Evolutionary conservation across 2,888 invertebrate species (phyloP), one percentile per base, ranked within the genome.

Genomic region (Sipha maydis): DNA sequence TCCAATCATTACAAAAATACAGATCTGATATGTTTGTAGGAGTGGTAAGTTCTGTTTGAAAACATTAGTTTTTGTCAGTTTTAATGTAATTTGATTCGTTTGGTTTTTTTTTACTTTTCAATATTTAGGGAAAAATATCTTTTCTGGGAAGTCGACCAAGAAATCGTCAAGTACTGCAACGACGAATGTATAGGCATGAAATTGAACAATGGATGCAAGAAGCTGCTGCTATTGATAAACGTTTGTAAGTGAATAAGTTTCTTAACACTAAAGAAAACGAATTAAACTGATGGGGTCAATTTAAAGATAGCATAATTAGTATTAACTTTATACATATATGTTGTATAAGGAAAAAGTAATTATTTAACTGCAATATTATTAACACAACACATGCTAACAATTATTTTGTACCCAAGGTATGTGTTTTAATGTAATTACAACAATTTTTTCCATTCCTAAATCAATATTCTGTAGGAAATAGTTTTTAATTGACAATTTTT

Each of bases 141-240:
- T 96, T 95, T 91, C 94, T 95, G 79, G 96, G 96, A 0, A 94
- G 95, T n/a, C 92, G 96, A 85, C 95, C 95, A 5, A 93, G 96
- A 79, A 96, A 95, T 71, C 93, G 95, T 91, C 96, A 96, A 91
- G 95, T 96, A 21, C 92, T 96, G 38, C 96, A 96, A 91, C 93
- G 94, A 90, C 93, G 95, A 91, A 96, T 96, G 96, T 96, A 96
- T 91, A 94, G 94, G 90, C 92, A 93, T 17, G 96, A 96, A 91
- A 96, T 96, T 91, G 94, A 94, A 90, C 94, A 94, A 91, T 96
- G 96, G 96, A 92, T 96, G 61, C 92, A 94, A 1, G 95, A 96
- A 91, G 95, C 94, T 31, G 88, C 89, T 56, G 76, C 89, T 69
- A 82, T 69, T 69, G 89, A 89, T 34, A 89, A 89, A 67, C 73